Evolutionary conservation across 2,797 vertebrate species (phyloP), one percentile per base, ranked within the genome.

Genomic region (Bovichtus diacanthus): DNA sequence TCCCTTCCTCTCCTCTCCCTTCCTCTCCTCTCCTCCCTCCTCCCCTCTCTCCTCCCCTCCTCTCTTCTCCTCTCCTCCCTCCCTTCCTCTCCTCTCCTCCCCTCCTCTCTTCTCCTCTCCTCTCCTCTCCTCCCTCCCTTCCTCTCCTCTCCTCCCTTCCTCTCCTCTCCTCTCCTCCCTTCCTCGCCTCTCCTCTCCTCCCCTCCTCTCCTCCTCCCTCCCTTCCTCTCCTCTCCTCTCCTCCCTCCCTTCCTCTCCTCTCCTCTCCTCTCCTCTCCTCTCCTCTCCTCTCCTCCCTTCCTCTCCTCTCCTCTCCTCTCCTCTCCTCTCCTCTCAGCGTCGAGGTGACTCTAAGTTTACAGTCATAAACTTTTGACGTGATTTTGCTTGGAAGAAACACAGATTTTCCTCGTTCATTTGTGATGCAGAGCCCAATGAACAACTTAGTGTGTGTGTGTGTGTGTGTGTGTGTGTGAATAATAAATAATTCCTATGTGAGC

Each of bases 321-420:
- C 16, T 36, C 9, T 50, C 56, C 23, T 59, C 31, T 68, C 69
- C 56, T 71, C 46, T 70, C 51, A 9, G 39, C 34, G 27, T 62
- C 1, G 69, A 91, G 82, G 80, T 89, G 84, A 92, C 82, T 88
- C 47, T 21, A 31, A 70, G 85, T 92, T 92, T 84, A 73, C 70
- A 49, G 53, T 82, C 83, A 75, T 87, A 91, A 92, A 93, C 75
- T 77, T 80, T 87, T 81, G 79, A 80, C 34, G 61, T 78, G 70
- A 82, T 81, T 86, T 87, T 74, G 47, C 27, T 84, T 88, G 86
- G 87, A 90, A 41, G 34, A 58, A 0, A 1, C 36, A 0, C n/a
- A 25, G 56, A 75, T 70, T 87, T 89, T 85, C 87, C 81, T 74
- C 68, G 19, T 67, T 77, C 50, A 61, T 70, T 81, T 75, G 44